Conservation (phyloP, 1,140 invertebrate species). For the Polypedilum vanderplanki region DNA sequence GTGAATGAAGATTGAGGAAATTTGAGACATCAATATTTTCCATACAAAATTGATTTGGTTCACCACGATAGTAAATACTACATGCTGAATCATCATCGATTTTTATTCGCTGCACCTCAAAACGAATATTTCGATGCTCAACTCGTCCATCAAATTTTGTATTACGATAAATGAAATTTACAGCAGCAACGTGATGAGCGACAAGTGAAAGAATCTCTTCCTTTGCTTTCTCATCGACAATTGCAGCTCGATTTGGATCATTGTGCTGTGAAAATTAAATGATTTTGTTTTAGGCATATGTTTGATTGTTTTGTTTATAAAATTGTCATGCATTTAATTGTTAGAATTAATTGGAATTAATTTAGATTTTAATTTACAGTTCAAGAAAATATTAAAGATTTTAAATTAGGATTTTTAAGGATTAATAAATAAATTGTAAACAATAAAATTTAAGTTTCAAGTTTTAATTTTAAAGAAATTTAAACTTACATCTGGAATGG, state of each 20-base stretch:
- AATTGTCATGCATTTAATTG: too few species aligned
- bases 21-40: conserved; percentile 99
- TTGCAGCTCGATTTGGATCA: conserved; percentile 45
- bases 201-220: conserved; percentile 97
- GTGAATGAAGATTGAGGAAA: conserved; percentile 95
- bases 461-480: too few species aligned
- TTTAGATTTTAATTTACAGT: too few species aligned
- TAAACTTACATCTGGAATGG: conserved; percentile 56
- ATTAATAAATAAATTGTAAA: too few species aligned
- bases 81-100: conserved; percentile 86
- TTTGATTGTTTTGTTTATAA: too few species aligned
- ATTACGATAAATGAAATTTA: conserved; percentile 95
- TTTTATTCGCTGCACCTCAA: conserved; percentile 64
- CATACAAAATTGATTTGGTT: conserved; percentile 89
- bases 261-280: conserved; percentile 48
- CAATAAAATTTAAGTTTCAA: too few species aligned
- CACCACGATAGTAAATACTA: conserved; percentile 53
- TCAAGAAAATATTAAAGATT: neutral
- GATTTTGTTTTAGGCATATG: too few species aligned
- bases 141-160: conserved; percentile 85
- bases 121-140: conserved; percentile 90
- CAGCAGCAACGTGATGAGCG: conserved; percentile 95
- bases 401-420: conserved; percentile 25
- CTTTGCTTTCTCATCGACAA: conserved; percentile 68
- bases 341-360: too few species aligned